A percentile compares a stretch with the other conserved stretches of the same genome.
phyloP scores from a whole-genome alignment of 2,888 invertebrate genomes.

The Atherix ibis region DNA sequence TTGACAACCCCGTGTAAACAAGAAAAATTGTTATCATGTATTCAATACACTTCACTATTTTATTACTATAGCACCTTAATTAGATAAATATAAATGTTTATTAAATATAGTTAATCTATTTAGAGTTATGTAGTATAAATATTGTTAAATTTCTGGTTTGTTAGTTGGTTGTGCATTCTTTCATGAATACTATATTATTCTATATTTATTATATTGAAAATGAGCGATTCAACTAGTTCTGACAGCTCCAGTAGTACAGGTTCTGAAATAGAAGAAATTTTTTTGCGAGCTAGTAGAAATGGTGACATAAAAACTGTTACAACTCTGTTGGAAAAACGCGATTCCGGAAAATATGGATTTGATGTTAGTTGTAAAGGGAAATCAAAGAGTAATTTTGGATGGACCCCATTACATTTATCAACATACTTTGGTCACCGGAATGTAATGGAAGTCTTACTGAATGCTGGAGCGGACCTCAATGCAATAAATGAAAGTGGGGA shows the following conservation, averaged over 20 bases:
- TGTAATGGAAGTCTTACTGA: constrained; percentile 40
- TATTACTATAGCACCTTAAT: too few species aligned
- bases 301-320: constrained; percentile 41
- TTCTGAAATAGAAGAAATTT: constrained; percentile 38
- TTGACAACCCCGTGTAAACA: too few species aligned
- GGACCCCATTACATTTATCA: constrained; percentile 51
- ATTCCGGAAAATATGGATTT: constrained; percentile 37
- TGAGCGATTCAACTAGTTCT: constrained; percentile 11
- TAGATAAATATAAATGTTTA: too few species aligned
- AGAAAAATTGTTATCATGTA: too few species aligned
- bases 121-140: too few species aligned
- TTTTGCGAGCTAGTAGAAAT: constrained; percentile 45
- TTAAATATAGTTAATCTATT: too few species aligned
- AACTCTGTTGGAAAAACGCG: constrained; percentile 36
- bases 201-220: too few species aligned
- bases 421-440: constrained; percentile 49
- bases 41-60: too few species aligned
- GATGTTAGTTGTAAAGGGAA: constrained; percentile 50
- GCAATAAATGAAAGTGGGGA: constrained; percentile 48
- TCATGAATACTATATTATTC: too few species aligned
- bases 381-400: constrained; percentile 47
- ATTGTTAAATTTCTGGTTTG: too few species aligned
- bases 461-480: constrained; percentile 42
- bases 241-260: constrained; percentile 11
- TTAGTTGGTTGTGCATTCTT: too few species aligned